phyloP scores from a whole-genome alignment of 2,113 vertebrate genomes.

The Miniopterus natalensis region DNA sequence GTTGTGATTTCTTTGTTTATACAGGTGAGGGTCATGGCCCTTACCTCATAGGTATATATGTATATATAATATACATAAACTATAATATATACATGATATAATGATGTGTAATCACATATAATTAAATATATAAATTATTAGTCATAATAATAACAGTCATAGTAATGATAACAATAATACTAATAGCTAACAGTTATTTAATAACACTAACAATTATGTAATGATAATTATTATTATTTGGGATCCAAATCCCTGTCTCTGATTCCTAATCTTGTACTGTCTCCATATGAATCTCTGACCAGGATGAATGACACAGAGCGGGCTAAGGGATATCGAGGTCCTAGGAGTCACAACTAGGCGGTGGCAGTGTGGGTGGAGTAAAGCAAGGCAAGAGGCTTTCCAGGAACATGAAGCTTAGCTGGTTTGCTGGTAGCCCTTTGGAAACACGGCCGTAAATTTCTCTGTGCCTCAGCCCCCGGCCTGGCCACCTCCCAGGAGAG shows the following conservation, averaged over 20 bases:
- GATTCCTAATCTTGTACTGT: background rate
- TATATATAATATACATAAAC: too few relatives aligned
- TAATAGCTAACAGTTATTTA: background rate
- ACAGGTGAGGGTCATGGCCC: background rate
- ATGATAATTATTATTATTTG: background rate
- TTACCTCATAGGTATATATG: background rate
- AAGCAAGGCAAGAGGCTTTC: background rate
- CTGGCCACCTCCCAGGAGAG: slow-evolving; percentile 80
- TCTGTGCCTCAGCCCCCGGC: slow-evolving; percentile 73
- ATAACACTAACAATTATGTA: background rate
- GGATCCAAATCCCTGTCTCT: background rate
- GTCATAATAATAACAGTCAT: background rate
- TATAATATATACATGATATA: too few relatives aligned
- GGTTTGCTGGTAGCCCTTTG: slow-evolving; percentile 72
- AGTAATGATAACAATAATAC: background rate
- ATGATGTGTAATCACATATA: background rate
- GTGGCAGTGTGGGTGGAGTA: background rate
- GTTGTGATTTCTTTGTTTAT: background rate
- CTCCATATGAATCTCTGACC: background rate
- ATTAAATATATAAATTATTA: background rate
- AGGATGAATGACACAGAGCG: background rate
- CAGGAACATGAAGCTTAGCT: slow-evolving; percentile 65
- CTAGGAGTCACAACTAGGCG: background rate
- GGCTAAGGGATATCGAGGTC: background rate
- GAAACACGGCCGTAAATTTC: slow-evolving; percentile 83